phyloP scores from a whole-genome alignment of 37 sponge, comb jelly and placozoan species.

The Amphimedon queenslandica region DNA sequence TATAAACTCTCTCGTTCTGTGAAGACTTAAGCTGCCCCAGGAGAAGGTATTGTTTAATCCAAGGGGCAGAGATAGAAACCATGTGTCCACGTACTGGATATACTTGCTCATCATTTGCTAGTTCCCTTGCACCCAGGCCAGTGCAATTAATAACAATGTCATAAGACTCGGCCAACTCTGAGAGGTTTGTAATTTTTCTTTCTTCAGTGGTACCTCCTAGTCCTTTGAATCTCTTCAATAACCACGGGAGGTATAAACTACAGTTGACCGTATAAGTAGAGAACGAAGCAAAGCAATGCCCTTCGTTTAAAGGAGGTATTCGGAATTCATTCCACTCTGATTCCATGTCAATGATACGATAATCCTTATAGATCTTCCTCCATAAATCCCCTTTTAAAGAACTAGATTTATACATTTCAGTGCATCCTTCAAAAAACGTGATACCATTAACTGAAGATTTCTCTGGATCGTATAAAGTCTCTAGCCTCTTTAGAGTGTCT shows the following conservation, averaged over 20 bases:
- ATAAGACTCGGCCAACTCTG: background rate
- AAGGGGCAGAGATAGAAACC: conserved; percentile 19
- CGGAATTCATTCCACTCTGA: background rate
- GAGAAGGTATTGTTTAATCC: conserved; percentile 27
- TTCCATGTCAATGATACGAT: background rate
- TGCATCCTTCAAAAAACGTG: background rate
- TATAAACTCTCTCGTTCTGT: background rate
- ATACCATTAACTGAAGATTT: conserved; percentile 4
- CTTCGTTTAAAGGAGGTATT: background rate
- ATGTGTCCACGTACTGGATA: conserved; percentile 39
- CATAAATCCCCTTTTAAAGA: background rate
- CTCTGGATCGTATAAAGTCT: background rate
- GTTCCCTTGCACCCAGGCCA: conserved; percentile 38
- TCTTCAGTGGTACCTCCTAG: conserved; percentile 8
- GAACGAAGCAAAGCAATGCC: background rate
- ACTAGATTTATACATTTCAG: background rate
- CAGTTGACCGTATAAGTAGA: conserved; percentile 8
- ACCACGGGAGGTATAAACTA: conserved; percentile 30
- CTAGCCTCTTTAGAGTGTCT: background rate
- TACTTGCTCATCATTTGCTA: conserved; percentile 17
- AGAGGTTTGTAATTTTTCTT: conserved; percentile 1
- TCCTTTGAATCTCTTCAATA: conserved; percentile 3
- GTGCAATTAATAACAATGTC: conserved; percentile 58
- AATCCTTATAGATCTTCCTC: background rate
- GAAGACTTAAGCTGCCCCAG: background rate